These are phyloP conservation scores for Ailurus styani DNA, from an alignment of 2,113 vertebrate genomes.

Conservation along the genomic window DNA sequence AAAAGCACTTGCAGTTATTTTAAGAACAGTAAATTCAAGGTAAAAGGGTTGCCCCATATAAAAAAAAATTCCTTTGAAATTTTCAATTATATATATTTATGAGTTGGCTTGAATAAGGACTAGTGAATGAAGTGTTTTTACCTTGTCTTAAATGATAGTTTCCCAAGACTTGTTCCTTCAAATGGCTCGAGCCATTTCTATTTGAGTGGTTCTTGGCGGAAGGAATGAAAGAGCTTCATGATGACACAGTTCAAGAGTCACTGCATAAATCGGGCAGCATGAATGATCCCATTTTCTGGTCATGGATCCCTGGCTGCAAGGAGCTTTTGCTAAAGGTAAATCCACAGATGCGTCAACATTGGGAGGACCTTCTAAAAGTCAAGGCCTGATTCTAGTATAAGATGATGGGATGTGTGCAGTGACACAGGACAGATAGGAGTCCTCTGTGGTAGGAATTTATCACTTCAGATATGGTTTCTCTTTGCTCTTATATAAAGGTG, in stretches of 20 bases:
- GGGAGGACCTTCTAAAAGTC: conserved; percentile 54
- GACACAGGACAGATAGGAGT: conserved; percentile 41
- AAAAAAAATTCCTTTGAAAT: neutral
- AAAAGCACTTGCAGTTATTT: neutral
- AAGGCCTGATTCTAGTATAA: neutral
- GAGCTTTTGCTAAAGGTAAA: conserved; percentile 56
- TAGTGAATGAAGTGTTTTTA: neutral
- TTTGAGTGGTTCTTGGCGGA: neutral
- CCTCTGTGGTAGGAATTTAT: conserved; percentile 6
- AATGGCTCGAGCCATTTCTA: conserved; percentile 34
- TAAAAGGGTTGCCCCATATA: neutral
- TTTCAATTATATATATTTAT: neutral
- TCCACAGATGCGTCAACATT: conserved; percentile 5
- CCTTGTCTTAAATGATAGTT: neutral
- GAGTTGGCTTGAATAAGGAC: neutral
- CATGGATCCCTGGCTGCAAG: conserved; percentile 37
- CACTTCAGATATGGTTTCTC: neutral
- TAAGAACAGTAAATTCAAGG: neutral
- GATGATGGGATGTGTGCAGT: neutral
- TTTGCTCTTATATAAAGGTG: neutral
- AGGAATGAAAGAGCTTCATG: conserved; percentile 32
- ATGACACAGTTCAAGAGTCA: conserved; percentile 39
- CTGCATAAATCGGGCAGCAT: conserved; percentile 49
- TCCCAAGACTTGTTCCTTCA: neutral
- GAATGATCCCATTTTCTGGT: conserved; percentile 62